Percentiles rank a stretch among this genome's conserved stretches.
phyloP scores from a whole-genome alignment of 2,888 invertebrate genomes.

The Sylvicola cinctus region DNA sequence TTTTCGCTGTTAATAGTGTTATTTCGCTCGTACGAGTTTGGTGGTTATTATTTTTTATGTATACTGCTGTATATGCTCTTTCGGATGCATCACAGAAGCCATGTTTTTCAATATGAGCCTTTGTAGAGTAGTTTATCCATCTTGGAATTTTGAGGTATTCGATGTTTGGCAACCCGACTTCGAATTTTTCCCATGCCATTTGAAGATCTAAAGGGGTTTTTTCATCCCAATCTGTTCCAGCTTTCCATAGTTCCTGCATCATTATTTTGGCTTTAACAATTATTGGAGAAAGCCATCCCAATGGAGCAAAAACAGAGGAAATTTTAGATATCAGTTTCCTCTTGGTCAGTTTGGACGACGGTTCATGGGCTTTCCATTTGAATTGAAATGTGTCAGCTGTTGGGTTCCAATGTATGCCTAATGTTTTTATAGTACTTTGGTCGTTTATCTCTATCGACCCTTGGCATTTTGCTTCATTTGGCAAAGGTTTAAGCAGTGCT shows the following conservation, averaged over 20 bases:
- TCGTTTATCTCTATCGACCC: conserved; percentile 5
- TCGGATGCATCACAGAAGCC: conserved; percentile 7
- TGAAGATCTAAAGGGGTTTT: conserved; percentile 3
- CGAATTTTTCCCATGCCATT: conserved; percentile 4
- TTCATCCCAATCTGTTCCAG: conserved; percentile 7
- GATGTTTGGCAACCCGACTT: background rate
- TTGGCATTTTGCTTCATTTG: conserved; percentile 7
- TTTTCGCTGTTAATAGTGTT: conserved; percentile 5
- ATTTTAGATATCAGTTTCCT: conserved; percentile 5
- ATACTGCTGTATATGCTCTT: conserved; percentile 4
- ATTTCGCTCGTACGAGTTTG: background rate
- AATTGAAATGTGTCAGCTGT: conserved; percentile 1
- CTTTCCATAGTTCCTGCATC: conserved; percentile 7
- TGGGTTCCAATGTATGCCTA: conserved; percentile 1
- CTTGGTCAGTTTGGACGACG: conserved; percentile 3
- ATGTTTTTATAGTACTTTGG: conserved; percentile 2
- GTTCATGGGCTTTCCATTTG: background rate
- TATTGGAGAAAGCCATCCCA: conserved; percentile 7
- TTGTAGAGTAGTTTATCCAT: conserved; percentile 1
- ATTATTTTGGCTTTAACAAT: conserved; percentile 7
- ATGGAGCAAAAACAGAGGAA: conserved; percentile 7
- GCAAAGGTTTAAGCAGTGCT: no score
- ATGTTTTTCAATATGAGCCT: conserved; percentile 3
- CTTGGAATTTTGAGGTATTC: conserved; percentile 5
- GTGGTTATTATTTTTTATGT: conserved; percentile 1